These are phyloP conservation scores for Urophycis tenuis DNA, from an alignment of 2,797 vertebrate species.

Conservation along the genomic window DNA sequence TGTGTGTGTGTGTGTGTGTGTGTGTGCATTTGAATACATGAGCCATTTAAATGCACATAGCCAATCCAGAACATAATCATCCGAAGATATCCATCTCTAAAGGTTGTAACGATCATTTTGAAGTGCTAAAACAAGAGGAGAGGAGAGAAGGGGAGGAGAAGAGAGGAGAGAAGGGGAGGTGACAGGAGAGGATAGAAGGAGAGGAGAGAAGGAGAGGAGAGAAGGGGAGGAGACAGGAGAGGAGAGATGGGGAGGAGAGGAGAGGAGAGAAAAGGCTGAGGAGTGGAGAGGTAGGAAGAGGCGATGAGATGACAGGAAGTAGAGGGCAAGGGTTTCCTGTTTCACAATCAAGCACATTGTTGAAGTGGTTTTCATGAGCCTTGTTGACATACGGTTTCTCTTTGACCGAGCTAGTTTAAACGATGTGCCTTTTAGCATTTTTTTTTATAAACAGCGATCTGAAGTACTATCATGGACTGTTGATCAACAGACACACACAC, in stretches of 20 bases:
- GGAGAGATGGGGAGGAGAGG: background rate
- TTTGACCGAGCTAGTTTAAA: background rate
- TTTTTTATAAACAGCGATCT: background rate
- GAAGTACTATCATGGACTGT: background rate
- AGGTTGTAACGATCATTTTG: background rate
- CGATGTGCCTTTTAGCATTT: background rate
- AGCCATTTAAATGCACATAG: conserved; percentile 3
- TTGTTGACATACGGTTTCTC: background rate
- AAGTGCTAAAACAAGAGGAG: background rate
- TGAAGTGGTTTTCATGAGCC: background rate
- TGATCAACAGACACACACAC: conserved; percentile 6
- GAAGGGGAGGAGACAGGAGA: background rate
- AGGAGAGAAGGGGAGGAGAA: background rate
- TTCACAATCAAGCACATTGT: background rate
- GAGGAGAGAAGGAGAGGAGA: background rate
- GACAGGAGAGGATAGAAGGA: background rate
- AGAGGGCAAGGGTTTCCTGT: background rate
- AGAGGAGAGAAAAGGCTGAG: background rate
- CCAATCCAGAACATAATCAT: background rate
- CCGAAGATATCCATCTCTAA: too few species aligned
- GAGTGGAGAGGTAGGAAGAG: too few species aligned
- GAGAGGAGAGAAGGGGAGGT: background rate
- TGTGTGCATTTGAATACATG: background rate
- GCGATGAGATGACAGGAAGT: background rate
- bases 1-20: too few species aligned